Percentiles rank a stretch among this genome's conserved stretches.
These are phyloP conservation scores for Embidobia sp. DNA, from an alignment of 2,888 invertebrate genomes.

Conservation along the genomic window DNA sequence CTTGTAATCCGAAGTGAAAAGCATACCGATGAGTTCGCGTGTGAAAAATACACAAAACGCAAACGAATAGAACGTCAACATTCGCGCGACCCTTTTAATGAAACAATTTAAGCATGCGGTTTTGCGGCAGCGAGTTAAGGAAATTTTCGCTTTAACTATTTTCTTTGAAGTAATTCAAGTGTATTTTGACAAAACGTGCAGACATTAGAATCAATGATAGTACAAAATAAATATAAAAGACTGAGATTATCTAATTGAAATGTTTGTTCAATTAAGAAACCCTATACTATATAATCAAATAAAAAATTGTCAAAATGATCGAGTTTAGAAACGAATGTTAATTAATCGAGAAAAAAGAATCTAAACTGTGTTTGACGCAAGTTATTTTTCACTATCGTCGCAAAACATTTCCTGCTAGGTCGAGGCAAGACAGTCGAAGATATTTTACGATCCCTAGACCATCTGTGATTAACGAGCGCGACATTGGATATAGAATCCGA, in stretches of 20 bases:
- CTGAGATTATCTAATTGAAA: too few relatives aligned
- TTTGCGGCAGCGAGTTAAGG: slow-evolving; percentile 17
- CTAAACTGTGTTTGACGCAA: neutral
- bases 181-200: too few relatives aligned
- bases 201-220: too few relatives aligned
- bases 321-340: too few relatives aligned
- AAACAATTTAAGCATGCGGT: slow-evolving; percentile 40
- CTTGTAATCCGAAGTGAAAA: slow-evolving; percentile 70
- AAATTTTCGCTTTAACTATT: slow-evolving; percentile 5
- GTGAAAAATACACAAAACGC: slow-evolving; percentile 60
- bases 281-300: too few relatives aligned
- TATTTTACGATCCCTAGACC: slow-evolving; percentile 60
- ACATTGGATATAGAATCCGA: slow-evolving; percentile 73
- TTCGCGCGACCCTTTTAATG: slow-evolving; percentile 54
- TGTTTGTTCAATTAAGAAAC: too few relatives aligned
- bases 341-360: too few relatives aligned
- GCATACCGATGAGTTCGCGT: slow-evolving; percentile 65
- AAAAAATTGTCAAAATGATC: too few relatives aligned
- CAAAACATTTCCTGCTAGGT: slow-evolving; percentile 29
- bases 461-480: slow-evolving; percentile 77
- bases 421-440: slow-evolving; percentile 46
- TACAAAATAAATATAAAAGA: too few relatives aligned
- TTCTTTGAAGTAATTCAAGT: too few relatives aligned
- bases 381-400: slow-evolving; percentile 24
- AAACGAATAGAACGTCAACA: slow-evolving; percentile 46